These are phyloP conservation scores for Ophthalmolycus amberensis DNA, from an alignment of 2,113 vertebrate genomes.

Conservation along the genomic window DNA sequence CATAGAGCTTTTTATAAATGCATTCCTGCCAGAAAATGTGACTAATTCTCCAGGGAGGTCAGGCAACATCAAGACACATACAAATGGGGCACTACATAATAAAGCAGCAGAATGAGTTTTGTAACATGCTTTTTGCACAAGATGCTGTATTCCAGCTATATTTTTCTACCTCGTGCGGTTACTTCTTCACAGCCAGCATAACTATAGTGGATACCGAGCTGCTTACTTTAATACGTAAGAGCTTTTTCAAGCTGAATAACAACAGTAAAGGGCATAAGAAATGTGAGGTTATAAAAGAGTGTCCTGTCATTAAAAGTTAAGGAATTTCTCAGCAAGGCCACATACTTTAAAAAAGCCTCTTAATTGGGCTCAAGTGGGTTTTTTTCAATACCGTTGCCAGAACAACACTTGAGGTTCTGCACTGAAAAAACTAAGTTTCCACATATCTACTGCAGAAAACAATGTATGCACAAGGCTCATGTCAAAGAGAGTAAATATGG, in stretches of 20 bases:
- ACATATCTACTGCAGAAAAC: background rate
- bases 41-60: slow-evolving; percentile 15
- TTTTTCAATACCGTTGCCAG: background rate
- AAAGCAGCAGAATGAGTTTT: slow-evolving; percentile 13
- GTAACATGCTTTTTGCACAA: slow-evolving; percentile 6
- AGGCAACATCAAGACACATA: slow-evolving; percentile 3
- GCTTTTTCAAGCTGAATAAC: slow-evolving; percentile 1
- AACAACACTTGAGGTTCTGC: background rate
- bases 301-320: background rate
- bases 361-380: background rate
- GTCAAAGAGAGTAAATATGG: background rate
- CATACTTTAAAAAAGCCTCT: background rate
- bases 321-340: slow-evolving; percentile 9
- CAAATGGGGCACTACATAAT: slow-evolving; percentile 13
- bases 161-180: background rate
- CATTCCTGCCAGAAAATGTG: background rate
- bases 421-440: background rate
- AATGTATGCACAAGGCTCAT: background rate
- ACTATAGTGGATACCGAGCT: background rate
- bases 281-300: slow-evolving; percentile 2
- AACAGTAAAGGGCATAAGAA: slow-evolving; percentile 20
- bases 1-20: background rate
- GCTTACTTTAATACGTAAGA: background rate
- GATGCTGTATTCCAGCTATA: background rate
- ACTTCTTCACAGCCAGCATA: background rate